Base-by-base conservation (phyloP, 2,113 vertebrate genomes). In the Aphyosemion australe region DNA sequence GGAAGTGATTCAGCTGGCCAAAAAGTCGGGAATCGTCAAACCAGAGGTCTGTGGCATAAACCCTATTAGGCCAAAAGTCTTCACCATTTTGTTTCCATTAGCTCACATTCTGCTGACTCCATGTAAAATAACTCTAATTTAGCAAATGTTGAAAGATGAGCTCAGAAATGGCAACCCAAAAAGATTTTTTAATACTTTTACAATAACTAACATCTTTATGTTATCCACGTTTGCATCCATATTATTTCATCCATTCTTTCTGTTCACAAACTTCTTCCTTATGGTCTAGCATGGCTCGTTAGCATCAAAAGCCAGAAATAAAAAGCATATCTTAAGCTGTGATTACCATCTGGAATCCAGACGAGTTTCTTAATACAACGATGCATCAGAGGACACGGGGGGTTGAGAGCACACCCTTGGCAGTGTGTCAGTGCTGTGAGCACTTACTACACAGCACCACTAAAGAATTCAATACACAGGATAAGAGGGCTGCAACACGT, bases 381-480 rank as follows among this genome's bases (percentile, higher is more conserved):
- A 64, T 54, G 53, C 79, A 69, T 77, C 65, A 53, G 50, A 81
- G 76, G 70, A 60, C 54, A 75, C 12, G 14, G 66, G 69, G 51
- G 49, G 61, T 41, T 65, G 76, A 72, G 78, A 76, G 71, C 66
- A 57, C 73, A 82, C 73, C 71, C 87, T 84, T 90, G 87, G 88
- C 88, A 65, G 82, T 64, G 63, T 80, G 84, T 91, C 84, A 83
- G 65, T 49, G 69, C 51, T 71, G 72, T 76, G 65, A 87, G 70
- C 83, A 82, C 76, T 80, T 72, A 39, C 74, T 57, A 58, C 85
- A 69, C 48, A 47, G 76, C 15, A 13, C 80, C 47, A 65, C 80
- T 82, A 86, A 82, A 82, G 75, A 80, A 75, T 39, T 87, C 84
- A 83, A 85, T 91, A 85, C 53, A 71, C 69, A 75, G 63, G 70